These are phyloP conservation scores for Parambassis ranga DNA, from an alignment of 2,797 vertebrate genomes.

Conservation along the genomic window DNA sequence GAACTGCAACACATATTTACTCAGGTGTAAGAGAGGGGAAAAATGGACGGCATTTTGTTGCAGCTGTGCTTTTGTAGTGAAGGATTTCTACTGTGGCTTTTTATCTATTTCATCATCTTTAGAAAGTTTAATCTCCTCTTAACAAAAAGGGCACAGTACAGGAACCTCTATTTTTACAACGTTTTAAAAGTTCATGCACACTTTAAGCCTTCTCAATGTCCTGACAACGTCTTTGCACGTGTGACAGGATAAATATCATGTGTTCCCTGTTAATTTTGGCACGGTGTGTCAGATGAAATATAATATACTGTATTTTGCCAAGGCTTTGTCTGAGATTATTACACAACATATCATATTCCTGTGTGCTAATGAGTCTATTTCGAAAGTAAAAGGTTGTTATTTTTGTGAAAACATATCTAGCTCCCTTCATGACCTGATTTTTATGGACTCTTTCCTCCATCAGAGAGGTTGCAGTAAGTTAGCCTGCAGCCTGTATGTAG, in stretches of 20 bases:
- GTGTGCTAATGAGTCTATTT: constrained; percentile 25
- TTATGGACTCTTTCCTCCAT: constrained; percentile 39
- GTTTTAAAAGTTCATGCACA: constrained; percentile 2
- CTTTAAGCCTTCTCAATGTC: not conserved
- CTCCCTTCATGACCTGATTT: constrained; percentile 67
- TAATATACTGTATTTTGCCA: not conserved
- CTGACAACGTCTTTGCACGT: not conserved
- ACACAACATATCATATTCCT: not conserved
- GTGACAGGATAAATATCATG: not conserved
- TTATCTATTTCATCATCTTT: constrained; percentile 26
- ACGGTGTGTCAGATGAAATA: not conserved
- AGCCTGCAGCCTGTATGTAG: constrained; percentile 59
- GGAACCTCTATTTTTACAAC: not conserved
- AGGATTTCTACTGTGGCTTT: not conserved
- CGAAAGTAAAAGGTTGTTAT: constrained; percentile 13
- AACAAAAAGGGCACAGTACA: constrained; percentile 12
- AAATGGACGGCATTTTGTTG: not conserved
- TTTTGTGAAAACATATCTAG: not conserved
- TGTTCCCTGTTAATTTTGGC: not conserved
- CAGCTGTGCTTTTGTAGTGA: constrained; percentile 7
- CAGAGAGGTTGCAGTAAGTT: constrained; percentile 39
- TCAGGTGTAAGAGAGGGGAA: constrained; percentile 21
- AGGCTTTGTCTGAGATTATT: constrained; percentile 3
- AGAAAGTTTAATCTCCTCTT: constrained; percentile 27
- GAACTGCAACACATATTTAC: constrained; percentile 31